Conservation (phyloP, 37 sponge, comb jelly and placozoan species). For the Beroe ovata region DNA sequence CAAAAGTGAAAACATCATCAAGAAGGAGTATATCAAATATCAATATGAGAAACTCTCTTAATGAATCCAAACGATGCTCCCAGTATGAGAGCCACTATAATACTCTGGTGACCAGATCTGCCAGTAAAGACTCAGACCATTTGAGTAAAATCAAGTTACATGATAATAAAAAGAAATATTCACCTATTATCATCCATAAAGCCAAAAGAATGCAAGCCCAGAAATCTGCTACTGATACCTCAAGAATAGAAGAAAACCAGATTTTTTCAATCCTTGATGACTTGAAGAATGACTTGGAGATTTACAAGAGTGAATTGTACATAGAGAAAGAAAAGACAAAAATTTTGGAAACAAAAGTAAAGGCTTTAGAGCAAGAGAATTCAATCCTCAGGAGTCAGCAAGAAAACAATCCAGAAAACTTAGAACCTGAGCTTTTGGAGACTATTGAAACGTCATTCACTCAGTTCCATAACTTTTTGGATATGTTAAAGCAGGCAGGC, state of each 20-base stretch:
- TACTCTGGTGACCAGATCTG: constrained; percentile 2
- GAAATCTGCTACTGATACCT: neutral
- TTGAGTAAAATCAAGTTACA: neutral
- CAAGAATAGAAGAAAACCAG: neutral
- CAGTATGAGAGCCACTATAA: constrained; percentile 47
- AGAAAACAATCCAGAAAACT: neutral
- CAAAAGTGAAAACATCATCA: neutral
- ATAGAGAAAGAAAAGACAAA: constrained; percentile 57
- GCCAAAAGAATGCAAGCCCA: neutral
- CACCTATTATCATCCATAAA: constrained; percentile 24
- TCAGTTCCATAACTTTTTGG: constrained; percentile 61
- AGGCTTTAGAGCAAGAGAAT: constrained; percentile 38
- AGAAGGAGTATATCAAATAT: constrained; percentile 51
- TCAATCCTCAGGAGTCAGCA: neutral
- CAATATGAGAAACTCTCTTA: constrained; percentile 50
- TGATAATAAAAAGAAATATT: constrained; percentile 20
- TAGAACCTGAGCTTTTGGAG: constrained; percentile 62
- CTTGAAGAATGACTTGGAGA: constrained; percentile 10
- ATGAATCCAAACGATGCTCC: constrained; percentile 2
- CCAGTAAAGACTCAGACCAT: constrained; percentile 1
- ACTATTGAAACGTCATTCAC: constrained; percentile 63
- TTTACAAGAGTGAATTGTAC: constrained; percentile 38
- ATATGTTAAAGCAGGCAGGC: constrained; percentile 64
- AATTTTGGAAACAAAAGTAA: constrained; percentile 18
- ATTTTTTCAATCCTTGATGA: constrained; percentile 52